A percentile compares a stretch with the other conserved stretches of the same genome.
These are phyloP conservation scores for Drosophila merina DNA, from an alignment of 2,888 invertebrate species.

Conservation along the genomic window DNA sequence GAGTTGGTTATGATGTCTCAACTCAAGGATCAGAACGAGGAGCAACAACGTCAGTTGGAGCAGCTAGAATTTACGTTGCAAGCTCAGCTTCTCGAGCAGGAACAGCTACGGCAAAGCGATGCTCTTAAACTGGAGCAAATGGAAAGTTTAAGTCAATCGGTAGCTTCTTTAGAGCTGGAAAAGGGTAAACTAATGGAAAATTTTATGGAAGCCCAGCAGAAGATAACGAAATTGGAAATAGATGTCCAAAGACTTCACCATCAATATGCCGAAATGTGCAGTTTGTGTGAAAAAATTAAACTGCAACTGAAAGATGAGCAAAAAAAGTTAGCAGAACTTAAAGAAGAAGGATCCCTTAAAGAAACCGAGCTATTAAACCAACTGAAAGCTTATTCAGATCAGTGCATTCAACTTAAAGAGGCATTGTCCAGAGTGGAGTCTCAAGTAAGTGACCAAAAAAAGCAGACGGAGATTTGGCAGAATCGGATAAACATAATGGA, in stretches of 20 bases:
- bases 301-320: conserved; percentile 65
- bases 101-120: conserved; percentile 52
- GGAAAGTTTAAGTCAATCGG: conserved; percentile 43
- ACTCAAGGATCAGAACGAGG: conserved; percentile 66
- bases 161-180: conserved; percentile 46
- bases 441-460: conserved; percentile 30
- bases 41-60: conserved; percentile 71
- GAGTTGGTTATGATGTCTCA: conserved; percentile 66
- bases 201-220: conserved; percentile 1
- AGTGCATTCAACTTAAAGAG: conserved; percentile 53
- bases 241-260: conserved; percentile 62
- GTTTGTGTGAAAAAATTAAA: conserved; percentile 68
- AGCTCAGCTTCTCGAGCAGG: conserved; percentile 65
- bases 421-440: conserved; percentile 50
- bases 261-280: conserved; percentile 66
- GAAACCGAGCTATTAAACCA: conserved; percentile 63
- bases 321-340: conserved; percentile 59
- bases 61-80: conserved; percentile 64
- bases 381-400: conserved; percentile 54
- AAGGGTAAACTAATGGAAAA: conserved; percentile 38
- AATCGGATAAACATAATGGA: conserved; percentile 2
- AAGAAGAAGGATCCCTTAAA: conserved; percentile 39
- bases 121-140: conserved; percentile 64
- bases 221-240: conserved; percentile 48
- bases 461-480: conserved; percentile 15